Base-by-base conservation (phyloP, 2,888 invertebrate genomes). In the Barypeithes pellucidus region DNA sequence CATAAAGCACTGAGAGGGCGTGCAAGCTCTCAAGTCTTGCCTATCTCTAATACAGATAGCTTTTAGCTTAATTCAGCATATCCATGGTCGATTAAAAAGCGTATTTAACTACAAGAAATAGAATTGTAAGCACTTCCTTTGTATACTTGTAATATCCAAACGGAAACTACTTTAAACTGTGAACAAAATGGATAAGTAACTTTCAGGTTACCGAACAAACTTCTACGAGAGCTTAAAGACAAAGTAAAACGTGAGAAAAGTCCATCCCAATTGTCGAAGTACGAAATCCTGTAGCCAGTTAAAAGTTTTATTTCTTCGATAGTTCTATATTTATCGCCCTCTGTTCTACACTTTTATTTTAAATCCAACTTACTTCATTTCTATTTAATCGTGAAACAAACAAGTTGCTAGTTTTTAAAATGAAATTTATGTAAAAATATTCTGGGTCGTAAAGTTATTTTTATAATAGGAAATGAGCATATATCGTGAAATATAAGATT, bases 221-320 rank as follows among this genome's bases (percentile, higher is more conserved):
- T 59, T 57, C 65, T 57, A 65, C 20, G 65, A 54, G 65, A 43
- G 54, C 62, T 52, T 78, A 77, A 78, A 80, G 77, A 77, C 77
- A 66, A 69, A 67, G 72, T 62, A 76, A 73, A 76, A 78, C 82
- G 81, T 82, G 82, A 79, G 82, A 82, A 81, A 77, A 60, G 78
- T 77, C 81, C 80, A 79, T 77, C 78, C 73, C 77, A 78, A 76
- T 80, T 78, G 78, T 72, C 77, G 81, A 79, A 82, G 82, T 82
- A 82, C 81, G 81, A 82, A 82, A 80, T 78, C 82, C 80, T 82
- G 82, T 82, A 80, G 78, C 73, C 76, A 76, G 78, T 79, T 81
- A 80, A 82, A 73, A 67, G 54, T 73, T 73, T 68, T 63, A 63
- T 81, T 81, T 81, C 82, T 80, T 76, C 81, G 77, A 79, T 81